These are phyloP conservation scores for Camelus bactrianus DNA, from an alignment of 2,113 vertebrate genomes.

Conservation along the genomic window DNA sequence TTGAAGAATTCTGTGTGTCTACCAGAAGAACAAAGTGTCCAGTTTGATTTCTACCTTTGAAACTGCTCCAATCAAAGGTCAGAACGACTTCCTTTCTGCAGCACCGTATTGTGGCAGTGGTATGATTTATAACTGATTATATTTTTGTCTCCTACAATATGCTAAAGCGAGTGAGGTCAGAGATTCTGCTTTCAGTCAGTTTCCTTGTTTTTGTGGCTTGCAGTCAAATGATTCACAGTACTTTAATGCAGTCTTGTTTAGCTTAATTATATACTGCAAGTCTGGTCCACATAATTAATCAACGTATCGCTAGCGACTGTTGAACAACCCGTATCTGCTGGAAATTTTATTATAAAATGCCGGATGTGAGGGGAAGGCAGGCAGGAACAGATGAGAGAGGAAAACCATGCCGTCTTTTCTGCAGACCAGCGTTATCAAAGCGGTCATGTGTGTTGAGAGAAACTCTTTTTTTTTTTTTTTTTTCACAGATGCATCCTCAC, in stretches of 20 bases:
- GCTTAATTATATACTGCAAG: slow-evolving; percentile 80
- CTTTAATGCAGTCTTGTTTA: slow-evolving; percentile 75
- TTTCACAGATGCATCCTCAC: background rate
- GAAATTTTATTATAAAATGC: slow-evolving; percentile 64
- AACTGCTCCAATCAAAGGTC: slow-evolving; percentile 57
- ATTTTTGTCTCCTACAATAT: slow-evolving; percentile 39
- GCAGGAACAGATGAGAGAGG: slow-evolving; percentile 19
- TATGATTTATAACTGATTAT: slow-evolving; percentile 57
- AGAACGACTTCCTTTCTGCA: slow-evolving; percentile 41
- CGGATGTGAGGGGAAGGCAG: slow-evolving; percentile 9
- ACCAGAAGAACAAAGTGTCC: slow-evolving; percentile 30
- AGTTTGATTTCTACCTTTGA: slow-evolving; percentile 51
- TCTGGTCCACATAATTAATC: slow-evolving; percentile 80
- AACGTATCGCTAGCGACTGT: slow-evolving; percentile 60
- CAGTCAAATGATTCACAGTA: slow-evolving; percentile 73
- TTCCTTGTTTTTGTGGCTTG: slow-evolving; percentile 71
- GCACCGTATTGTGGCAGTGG: background rate
- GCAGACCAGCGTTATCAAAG: background rate
- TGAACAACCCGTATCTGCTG: slow-evolving; percentile 58
- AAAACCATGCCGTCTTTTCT: background rate
- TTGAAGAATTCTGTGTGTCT: slow-evolving; percentile 47
- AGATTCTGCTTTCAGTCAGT: slow-evolving; percentile 74
- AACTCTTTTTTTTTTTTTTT: background rate
- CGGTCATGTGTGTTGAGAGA: background rate
- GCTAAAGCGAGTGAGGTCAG: slow-evolving; percentile 65